phyloP scores from a whole-genome alignment of 1,140 invertebrate genomes.

The Hylaeus anthracinus region DNA sequence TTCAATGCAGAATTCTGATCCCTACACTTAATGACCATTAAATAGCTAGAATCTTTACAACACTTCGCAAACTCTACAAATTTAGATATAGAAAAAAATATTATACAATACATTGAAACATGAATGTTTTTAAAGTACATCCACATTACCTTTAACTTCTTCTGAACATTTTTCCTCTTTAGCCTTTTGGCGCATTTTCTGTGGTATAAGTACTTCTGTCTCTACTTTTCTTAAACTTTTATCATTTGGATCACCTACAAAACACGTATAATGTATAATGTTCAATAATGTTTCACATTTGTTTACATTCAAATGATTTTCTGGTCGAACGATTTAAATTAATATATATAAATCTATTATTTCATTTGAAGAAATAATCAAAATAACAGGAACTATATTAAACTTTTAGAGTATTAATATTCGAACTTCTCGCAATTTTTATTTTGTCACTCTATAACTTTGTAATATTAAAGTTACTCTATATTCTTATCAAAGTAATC shows the following conservation, averaged over 20 bases:
- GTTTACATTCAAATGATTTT: background rate
- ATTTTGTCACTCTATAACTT: too few species aligned
- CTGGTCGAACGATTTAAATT: background rate
- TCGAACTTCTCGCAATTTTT: too few species aligned
- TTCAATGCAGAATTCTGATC: constrained; percentile 86
- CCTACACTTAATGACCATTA: constrained; percentile 88
- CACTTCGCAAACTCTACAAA: constrained; percentile 85
- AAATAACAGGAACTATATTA: background rate
- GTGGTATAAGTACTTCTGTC: constrained; percentile 90
- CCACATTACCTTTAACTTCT: constrained; percentile 84
- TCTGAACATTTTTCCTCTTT: constrained; percentile 87
- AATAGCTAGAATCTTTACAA: constrained; percentile 85
- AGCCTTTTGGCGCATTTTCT: constrained; percentile 90
- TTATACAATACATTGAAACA: background rate
- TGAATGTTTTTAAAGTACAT: background rate
- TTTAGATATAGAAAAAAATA: background rate
- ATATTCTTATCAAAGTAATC: background rate
- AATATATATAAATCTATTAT: constrained; percentile 3
- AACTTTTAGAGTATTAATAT: too few species aligned
- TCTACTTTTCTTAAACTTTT: constrained; percentile 90
- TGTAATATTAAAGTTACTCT: background rate
- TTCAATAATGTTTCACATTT: background rate
- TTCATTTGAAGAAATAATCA: background rate
- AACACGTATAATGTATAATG: constrained; percentile 11
- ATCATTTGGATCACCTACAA: constrained; percentile 93